phyloP scores from a whole-genome alignment of 2,888 invertebrate genomes.

The Leptinotarsa haldemani region DNA sequence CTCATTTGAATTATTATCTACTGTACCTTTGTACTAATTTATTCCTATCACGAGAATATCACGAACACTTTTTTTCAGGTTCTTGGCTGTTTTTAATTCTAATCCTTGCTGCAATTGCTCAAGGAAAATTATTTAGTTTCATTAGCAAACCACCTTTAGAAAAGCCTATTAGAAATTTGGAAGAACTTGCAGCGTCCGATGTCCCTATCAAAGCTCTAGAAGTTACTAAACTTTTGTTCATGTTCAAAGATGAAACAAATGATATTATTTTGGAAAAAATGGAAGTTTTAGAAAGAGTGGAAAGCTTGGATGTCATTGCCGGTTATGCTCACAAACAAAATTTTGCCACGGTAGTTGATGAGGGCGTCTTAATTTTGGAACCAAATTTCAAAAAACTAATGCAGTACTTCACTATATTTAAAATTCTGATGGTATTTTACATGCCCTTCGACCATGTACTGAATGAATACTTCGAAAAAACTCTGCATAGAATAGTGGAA shows the following conservation, averaged over 20 bases:
- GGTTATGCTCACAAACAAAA: constrained; percentile 26
- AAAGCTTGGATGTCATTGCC: constrained; percentile 15
- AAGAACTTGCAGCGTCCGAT: constrained; percentile 26
- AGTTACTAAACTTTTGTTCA: constrained; percentile 10
- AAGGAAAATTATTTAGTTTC: constrained; percentile 32
- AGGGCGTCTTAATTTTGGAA: constrained; percentile 29
- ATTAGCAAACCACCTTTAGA: constrained; percentile 30
- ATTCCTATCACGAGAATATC: too few species aligned
- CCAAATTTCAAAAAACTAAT: constrained; percentile 29
- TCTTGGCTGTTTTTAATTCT: constrained; percentile 23
- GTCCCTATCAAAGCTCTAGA: constrained; percentile 24
- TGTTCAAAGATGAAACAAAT: constrained; percentile 15
- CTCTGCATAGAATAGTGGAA: constrained; percentile 27
- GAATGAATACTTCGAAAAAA: constrained; percentile 26
- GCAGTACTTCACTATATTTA: constrained; percentile 18
- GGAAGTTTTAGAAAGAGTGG: constrained; percentile 7
- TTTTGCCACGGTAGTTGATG: constrained; percentile 32
- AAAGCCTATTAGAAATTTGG: constrained; percentile 27
- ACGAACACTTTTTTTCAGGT: constrained; percentile 22
- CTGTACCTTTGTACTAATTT: too few species aligned
- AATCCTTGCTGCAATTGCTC: constrained; percentile 22
- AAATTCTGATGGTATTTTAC: constrained; percentile 22
- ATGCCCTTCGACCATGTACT: constrained; percentile 28
- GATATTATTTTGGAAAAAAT: constrained; percentile 12
- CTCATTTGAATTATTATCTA: too few species aligned